Evolutionary conservation across 2,888 invertebrate species (phyloP).

Genomic region (Troides aeacus): DNA sequence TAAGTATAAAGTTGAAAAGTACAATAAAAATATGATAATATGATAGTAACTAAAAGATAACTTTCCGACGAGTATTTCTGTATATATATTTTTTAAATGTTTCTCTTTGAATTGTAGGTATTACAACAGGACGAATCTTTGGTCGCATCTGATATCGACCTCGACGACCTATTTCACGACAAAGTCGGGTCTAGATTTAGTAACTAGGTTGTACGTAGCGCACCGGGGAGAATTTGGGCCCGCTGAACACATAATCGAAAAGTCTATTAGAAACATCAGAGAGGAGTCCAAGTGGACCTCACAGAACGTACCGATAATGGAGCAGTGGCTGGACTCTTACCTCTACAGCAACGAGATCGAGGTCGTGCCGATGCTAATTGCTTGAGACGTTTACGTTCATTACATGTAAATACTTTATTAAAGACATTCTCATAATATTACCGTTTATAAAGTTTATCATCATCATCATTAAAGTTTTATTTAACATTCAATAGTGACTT

Average conservation of each 20-base stretch:
- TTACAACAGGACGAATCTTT: slow-evolving; percentile 84
- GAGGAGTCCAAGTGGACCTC: slow-evolving; percentile 89
- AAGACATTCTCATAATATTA: no score
- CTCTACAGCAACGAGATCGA: slow-evolving; percentile 40
- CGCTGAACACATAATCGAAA: slow-evolving; percentile 86
- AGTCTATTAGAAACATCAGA: slow-evolving; percentile 85
- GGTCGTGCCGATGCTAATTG: no score
- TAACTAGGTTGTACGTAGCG: slow-evolving; percentile 82
- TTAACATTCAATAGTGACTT: no score
- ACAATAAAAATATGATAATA: no score
- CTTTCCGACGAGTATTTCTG: no score
- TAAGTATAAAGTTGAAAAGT: no score
- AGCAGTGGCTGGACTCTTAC: slow-evolving; percentile 83
- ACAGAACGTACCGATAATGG: slow-evolving; percentile 86
- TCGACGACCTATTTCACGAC: slow-evolving; percentile 89
- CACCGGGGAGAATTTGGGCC: slow-evolving; percentile 85
- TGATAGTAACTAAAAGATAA: no score
- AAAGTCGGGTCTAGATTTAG: slow-evolving; percentile 85
- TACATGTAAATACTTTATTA: no score
- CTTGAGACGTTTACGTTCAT: no score
- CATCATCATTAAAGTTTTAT: no score
- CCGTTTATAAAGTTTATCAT: no score
- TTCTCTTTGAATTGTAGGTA: slow-evolving; percentile 66
- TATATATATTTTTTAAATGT: no score
- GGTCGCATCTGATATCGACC: slow-evolving; percentile 87